phyloP scores from a whole-genome alignment of 2,797 vertebrate genomes.

The Poecilia picta region DNA sequence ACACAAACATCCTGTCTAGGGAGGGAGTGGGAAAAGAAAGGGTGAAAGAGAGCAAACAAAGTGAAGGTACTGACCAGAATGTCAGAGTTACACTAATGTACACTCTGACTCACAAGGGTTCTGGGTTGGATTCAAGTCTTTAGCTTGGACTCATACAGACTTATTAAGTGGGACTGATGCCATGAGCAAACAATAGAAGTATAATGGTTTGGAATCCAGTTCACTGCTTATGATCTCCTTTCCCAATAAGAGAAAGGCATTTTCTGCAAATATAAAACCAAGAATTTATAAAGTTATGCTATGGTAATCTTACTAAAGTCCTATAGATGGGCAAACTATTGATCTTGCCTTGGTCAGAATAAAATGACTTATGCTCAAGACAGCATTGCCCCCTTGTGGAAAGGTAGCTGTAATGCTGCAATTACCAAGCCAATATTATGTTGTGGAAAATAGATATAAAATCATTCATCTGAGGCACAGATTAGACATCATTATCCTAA shows the following conservation, averaged over 20 bases:
- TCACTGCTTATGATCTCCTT: slow-evolving; percentile 4
- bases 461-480: not conserved
- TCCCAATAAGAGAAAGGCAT: not conserved
- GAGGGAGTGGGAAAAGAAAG: slow-evolving; percentile 44
- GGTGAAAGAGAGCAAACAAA: slow-evolving; percentile 17
- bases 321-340: fast-evolving
- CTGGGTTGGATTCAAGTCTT: not conserved
- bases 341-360: not conserved
- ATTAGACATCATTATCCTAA: not conserved
- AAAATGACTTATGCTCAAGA: not conserved
- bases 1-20: slow-evolving; percentile 84
- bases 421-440: not conserved
- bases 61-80: slow-evolving; percentile 5
- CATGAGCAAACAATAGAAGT: slow-evolving; percentile 18
- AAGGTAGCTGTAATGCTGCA: slow-evolving; percentile 13
- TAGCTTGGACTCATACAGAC: not conserved
- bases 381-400: slow-evolving; percentile 74
- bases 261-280: slow-evolving; percentile 10
- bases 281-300: not conserved
- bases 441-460: not conserved
- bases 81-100: slow-evolving; percentile 7
- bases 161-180: slow-evolving; percentile 9
- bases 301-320: not conserved
- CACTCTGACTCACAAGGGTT: not conserved
- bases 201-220: slow-evolving; percentile 32